phyloP scores from a whole-genome alignment of 2,113 vertebrate species.

The Erythrolamprus reginae region DNA sequence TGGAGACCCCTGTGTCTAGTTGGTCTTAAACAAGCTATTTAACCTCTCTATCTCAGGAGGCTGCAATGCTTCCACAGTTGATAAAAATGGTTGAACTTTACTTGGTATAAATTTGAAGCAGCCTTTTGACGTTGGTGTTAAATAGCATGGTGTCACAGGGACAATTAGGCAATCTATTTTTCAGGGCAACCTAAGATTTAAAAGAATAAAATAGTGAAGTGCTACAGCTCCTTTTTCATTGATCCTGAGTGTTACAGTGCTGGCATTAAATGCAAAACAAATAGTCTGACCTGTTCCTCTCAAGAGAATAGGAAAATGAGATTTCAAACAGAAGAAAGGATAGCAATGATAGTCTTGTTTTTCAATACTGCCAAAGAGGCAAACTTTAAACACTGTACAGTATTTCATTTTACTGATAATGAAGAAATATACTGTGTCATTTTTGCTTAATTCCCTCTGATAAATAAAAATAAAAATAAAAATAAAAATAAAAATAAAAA shows the following conservation, averaged over 20 bases:
- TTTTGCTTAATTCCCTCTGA: neutral
- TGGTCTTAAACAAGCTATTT: neutral
- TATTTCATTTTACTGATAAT: neutral
- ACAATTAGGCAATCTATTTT: neutral
- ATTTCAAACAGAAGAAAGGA: neutral
- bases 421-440: neutral
- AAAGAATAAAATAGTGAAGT: neutral
- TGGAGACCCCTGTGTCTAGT: neutral
- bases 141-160: neutral
- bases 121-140: slow-evolving; percentile 17
- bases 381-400: neutral
- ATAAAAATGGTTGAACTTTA: neutral
- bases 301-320: neutral
- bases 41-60: neutral
- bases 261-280: fast-evolving
- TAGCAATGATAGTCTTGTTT: neutral
- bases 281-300: neutral
- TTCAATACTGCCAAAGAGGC: neutral
- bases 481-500: neutral
- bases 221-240: neutral
- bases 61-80: neutral
- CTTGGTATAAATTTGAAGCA: neutral
- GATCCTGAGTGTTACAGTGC: neutral
- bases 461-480: neutral
- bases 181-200: neutral